These are phyloP conservation scores for Leptoteleia sp. DNA, from an alignment of 1,140 invertebrate species.

Conservation along the genomic window DNA sequence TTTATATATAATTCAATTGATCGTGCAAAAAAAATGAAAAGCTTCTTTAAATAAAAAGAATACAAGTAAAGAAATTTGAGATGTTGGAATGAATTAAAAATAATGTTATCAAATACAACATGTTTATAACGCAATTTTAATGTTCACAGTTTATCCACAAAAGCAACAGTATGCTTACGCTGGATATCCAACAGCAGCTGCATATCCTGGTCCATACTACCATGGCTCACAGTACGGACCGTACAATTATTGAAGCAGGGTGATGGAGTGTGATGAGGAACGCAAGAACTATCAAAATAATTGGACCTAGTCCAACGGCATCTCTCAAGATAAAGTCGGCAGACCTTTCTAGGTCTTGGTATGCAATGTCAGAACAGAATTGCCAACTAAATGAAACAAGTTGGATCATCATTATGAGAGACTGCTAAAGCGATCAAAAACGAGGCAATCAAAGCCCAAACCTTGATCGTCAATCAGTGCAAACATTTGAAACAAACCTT, in stretches of 20 bases:
- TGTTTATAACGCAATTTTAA: neutral
- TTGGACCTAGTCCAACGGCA: conserved; percentile 44
- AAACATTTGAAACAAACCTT: conserved; percentile 17
- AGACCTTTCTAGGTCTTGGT: conserved; percentile 4
- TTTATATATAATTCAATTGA: too few relatives aligned
- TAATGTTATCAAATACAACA: neutral
- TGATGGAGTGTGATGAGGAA: conserved; percentile 41
- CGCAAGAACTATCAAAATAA: conserved; percentile 22
- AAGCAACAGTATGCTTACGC: conserved; percentile 95
- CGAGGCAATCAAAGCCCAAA: conserved; percentile 43
- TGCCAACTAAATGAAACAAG: conserved; percentile 9
- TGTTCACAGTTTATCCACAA: conserved; percentile 86
- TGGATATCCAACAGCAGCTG: conserved; percentile 91
- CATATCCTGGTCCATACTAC: conserved; percentile 92
- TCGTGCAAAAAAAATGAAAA: too few relatives aligned
- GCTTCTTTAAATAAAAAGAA: too few relatives aligned
- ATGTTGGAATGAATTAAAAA: neutral
- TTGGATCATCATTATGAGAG: conserved; percentile 14
- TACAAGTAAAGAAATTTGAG: too few relatives aligned
- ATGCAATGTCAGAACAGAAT: conserved; percentile 26
- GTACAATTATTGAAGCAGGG: conserved; percentile 88
- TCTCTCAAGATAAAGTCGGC: conserved; percentile 33
- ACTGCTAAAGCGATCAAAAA: conserved; percentile 36
- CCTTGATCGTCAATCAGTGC: conserved; percentile 15
- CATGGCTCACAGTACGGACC: conserved; percentile 96